Base-by-base conservation (phyloP, 2,113 vertebrate species). In the Eptesicus fuscus region DNA sequence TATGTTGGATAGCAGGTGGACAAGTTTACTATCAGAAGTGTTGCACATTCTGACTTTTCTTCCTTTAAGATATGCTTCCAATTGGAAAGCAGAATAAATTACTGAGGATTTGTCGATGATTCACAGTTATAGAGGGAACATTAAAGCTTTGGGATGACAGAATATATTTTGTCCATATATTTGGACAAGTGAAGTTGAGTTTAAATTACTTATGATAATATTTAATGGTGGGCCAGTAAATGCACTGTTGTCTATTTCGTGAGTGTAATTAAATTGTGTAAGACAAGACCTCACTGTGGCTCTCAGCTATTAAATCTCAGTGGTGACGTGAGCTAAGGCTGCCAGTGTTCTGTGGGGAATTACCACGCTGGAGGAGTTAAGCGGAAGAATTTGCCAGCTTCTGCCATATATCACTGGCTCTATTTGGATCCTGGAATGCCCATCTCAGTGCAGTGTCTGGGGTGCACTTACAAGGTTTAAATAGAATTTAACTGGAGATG, bases 161-260 rank as follows among this genome's bases (percentile, higher is more conserved):
- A 88, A 90, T 95, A 91, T 88, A 95, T 96, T 97, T 97, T 96
- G 88, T 95, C 86, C 94, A 74, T 97, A 89, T 96, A 97, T 95
- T 96, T 98, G 63, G 92, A 96, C 96, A 97, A 97, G 90, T 93
- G 88, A 92, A 96, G 96, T 80, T 96, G 93, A 94, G 95, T 96
- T 97, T 97, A 95, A 97, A 97, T 97, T 97, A 94, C 88, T 97
- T 96, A 96, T 63, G 94, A 96, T 97, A 92, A 94, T 96, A 95
- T 93, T 97, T 96, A 96, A 95, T 95, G 92, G 96, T 74, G 40
- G 91, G 56, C 96, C 78, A 95, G 91, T 91, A 95, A 96, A 93
- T 59, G 83, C 84, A 94, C 90, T 96, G 96, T 96, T 97, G 96
- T 96, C 96, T 95, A 25, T 93, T 96, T 85, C 0, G 4, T 89